phyloP scores from a whole-genome alignment of 2,888 invertebrate species.

The Oscheius sp. region DNA sequence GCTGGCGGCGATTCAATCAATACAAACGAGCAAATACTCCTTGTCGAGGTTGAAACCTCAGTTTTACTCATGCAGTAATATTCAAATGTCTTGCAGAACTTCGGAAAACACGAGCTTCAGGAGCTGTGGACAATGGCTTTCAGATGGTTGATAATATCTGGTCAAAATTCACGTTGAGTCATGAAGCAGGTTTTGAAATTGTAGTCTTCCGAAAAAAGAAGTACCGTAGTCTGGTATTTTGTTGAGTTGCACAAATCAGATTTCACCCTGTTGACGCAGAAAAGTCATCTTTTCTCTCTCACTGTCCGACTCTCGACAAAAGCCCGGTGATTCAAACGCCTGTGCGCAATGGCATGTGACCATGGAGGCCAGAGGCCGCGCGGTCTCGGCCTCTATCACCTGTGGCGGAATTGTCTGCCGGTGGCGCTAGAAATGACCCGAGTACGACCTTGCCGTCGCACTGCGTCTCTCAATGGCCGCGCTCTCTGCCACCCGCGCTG shows the following conservation, averaged over 20 bases:
- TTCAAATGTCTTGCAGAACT: too few relatives aligned
- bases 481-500: slow-evolving; percentile 25
- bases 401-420: slow-evolving; percentile 36
- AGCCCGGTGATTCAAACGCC: slow-evolving; percentile 15
- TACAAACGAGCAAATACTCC: slow-evolving; percentile 28
- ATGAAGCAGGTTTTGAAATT: too few relatives aligned
- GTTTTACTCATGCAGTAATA: too few relatives aligned
- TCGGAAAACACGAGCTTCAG: too few relatives aligned
- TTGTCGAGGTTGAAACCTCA: too few relatives aligned
- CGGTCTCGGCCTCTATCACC: slow-evolving; percentile 31
- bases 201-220: too few relatives aligned
- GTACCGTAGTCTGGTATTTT: too few relatives aligned
- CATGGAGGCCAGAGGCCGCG: slow-evolving; percentile 29
- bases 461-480: slow-evolving; percentile 30
- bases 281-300: not conserved
- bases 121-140: too few relatives aligned
- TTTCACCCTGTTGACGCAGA: not conserved
- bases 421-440: slow-evolving; percentile 33
- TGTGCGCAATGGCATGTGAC: slow-evolving; percentile 31
- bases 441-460: slow-evolving; percentile 32
- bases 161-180: too few relatives aligned
- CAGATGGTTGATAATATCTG: too few relatives aligned
- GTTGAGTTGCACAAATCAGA: too few relatives aligned
- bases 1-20: slow-evolving; percentile 35
- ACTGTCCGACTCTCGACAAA: not conserved